These are phyloP conservation scores for Drosophila parthenogenetica DNA, from an alignment of 2,888 invertebrate genomes.

Conservation along the genomic window DNA sequence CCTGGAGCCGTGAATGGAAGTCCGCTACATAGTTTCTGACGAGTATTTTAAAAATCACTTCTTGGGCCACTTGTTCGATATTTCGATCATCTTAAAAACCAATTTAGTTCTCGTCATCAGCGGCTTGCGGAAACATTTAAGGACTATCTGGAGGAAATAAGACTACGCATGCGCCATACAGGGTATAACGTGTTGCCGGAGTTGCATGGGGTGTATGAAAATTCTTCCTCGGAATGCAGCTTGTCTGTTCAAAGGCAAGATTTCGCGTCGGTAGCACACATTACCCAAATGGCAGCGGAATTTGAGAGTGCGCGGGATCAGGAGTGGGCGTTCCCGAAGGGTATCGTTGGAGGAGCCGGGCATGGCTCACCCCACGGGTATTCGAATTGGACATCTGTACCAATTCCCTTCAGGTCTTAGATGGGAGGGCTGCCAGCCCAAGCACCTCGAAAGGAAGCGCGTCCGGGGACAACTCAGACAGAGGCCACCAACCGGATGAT, in stretches of 20 bases:
- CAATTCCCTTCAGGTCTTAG: no score
- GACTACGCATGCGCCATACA: not conserved
- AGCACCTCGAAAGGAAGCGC: no score
- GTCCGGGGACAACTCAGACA: no score
- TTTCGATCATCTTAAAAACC: not conserved
- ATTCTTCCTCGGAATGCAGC: not conserved
- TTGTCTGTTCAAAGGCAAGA: not conserved
- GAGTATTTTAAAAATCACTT: not conserved
- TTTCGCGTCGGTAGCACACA: not conserved
- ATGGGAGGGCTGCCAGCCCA: no score
- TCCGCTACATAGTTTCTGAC: not conserved
- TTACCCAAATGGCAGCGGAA: no score
- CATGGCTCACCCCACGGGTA: no score
- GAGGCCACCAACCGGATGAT: no score
- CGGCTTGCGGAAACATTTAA: not conserved
- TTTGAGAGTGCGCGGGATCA: no score
- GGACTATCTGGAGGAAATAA: not conserved
- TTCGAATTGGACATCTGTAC: no score
- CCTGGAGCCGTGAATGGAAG: not conserved
- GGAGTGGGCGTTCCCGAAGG: no score
- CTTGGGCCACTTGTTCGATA: not conserved
- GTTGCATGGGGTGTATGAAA: not conserved
- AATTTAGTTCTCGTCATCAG: not conserved
- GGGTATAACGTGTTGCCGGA: not conserved
- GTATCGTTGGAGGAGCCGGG: no score